phyloP scores from a whole-genome alignment of 2,888 invertebrate genomes.

The Pachydiplax longipennis region DNA sequence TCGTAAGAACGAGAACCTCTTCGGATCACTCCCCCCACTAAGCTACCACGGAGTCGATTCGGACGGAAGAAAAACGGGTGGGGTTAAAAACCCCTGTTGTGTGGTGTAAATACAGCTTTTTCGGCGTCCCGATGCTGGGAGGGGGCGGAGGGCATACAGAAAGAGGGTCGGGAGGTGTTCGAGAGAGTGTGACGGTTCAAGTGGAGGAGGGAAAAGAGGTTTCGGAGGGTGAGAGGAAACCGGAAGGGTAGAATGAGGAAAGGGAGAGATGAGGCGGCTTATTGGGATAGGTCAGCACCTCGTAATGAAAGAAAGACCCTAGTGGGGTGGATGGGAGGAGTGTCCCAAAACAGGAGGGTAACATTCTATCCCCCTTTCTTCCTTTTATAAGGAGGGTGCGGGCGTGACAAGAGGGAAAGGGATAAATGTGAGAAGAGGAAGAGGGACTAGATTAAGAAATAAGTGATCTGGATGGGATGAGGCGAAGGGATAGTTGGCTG shows the following conservation, averaged over 20 bases:
- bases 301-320: slow-evolving; percentile 1
- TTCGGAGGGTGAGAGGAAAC: background rate
- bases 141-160: background rate
- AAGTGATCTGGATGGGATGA: no score
- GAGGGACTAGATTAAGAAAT: background rate
- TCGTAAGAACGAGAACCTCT: background rate
- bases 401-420: background rate
- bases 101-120: background rate
- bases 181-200: background rate
- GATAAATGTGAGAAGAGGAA: background rate
- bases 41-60: background rate
- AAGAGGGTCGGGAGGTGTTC: background rate
- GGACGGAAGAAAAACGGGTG: background rate
- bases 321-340: background rate
- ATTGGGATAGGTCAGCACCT: background rate
- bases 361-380: background rate
- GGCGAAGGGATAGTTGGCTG: no score
- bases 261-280: background rate
- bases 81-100: slow-evolving; percentile 1
- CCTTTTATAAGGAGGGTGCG: background rate
- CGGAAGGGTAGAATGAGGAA: background rate
- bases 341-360: background rate
- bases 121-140: background rate
- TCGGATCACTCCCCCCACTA: background rate
- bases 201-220: background rate